phyloP scores from a whole-genome alignment of 1,140 invertebrate species.

The Melipona quadrifasciata region DNA sequence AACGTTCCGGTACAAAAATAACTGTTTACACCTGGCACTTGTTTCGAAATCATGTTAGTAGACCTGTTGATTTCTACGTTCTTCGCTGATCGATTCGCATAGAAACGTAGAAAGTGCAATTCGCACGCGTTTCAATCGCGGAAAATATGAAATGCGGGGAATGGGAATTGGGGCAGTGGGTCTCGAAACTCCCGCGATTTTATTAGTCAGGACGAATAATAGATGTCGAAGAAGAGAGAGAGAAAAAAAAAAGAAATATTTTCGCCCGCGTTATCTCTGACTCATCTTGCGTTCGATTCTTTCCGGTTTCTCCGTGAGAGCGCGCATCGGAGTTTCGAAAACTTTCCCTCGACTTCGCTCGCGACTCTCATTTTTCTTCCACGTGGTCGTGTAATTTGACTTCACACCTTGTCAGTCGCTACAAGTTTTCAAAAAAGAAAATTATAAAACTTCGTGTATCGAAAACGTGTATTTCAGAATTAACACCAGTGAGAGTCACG shows the following conservation, averaged over 20 bases:
- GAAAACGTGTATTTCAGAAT: neutral
- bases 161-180: constrained; percentile 34
- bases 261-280: neutral
- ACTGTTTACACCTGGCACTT: neutral
- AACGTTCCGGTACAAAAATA: neutral
- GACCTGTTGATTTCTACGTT: constrained; percentile 7
- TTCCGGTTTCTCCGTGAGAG: constrained; percentile 1
- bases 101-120: constrained; percentile 40
- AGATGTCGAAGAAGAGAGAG: no score
- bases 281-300: neutral
- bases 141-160: constrained; percentile 11
- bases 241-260: neutral
- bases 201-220: neutral
- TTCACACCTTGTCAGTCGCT: neutral
- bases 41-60: neutral
- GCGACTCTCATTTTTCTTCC: constrained; percentile 2
- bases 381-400: neutral
- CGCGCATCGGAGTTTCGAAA: neutral
- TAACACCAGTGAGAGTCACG: no score
- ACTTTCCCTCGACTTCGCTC: constrained; percentile 26
- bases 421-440: neutral
- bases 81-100: neutral
- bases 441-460: neutral
- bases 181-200: constrained; percentile 13
- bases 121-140: neutral